A percentile compares a stretch with the other conserved stretches of the same genome.
These are phyloP conservation scores for Drosophila athabasca DNA, from an alignment of 1,140 invertebrate genomes.

Conservation along the genomic window DNA sequence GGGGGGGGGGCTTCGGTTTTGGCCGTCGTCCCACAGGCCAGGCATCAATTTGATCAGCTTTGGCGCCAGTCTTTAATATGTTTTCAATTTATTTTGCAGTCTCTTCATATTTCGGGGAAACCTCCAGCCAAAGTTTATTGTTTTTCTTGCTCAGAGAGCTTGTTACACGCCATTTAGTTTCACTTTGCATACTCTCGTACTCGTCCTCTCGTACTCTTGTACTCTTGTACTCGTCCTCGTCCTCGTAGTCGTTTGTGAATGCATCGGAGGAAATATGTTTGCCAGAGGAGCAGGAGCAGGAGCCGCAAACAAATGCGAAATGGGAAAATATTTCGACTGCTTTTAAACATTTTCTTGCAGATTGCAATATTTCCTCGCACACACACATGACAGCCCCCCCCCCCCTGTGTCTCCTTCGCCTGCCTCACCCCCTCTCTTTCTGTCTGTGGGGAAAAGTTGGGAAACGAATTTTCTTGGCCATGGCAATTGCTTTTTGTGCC, in stretches of 20 bases:
- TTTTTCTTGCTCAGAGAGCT: conserved; percentile 35
- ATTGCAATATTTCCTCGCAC: conserved; percentile 40
- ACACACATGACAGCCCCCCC: conserved; percentile 36
- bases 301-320: conserved; percentile 35
- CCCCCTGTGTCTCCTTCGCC: too few relatives aligned
- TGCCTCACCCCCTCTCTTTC: too few relatives aligned
- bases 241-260: conserved; percentile 44
- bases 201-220: too few relatives aligned
- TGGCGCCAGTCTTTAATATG: conserved; percentile 77
- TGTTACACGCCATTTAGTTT: conserved; percentile 78
- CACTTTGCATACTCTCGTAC: conserved; percentile 40
- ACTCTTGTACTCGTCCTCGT: too few relatives aligned
- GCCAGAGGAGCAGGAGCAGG: background rate
- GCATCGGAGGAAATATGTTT: background rate
- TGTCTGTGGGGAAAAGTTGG: conserved; percentile 47
- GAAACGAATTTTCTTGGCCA: conserved; percentile 48
- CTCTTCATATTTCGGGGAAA: conserved; percentile 14
- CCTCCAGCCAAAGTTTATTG: conserved; percentile 16
- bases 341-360: conserved; percentile 23
- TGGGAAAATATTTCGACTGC: conserved; percentile 56
- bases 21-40: conserved; percentile 68
- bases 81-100: conserved; percentile 43
- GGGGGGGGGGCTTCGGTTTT: conserved; percentile 40
- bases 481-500: conserved; percentile 57
- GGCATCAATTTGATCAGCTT: conserved; percentile 79